phyloP scores from a whole-genome alignment of 92 coral and sea anemone genomes.

The Meandrina meandrites region DNA sequence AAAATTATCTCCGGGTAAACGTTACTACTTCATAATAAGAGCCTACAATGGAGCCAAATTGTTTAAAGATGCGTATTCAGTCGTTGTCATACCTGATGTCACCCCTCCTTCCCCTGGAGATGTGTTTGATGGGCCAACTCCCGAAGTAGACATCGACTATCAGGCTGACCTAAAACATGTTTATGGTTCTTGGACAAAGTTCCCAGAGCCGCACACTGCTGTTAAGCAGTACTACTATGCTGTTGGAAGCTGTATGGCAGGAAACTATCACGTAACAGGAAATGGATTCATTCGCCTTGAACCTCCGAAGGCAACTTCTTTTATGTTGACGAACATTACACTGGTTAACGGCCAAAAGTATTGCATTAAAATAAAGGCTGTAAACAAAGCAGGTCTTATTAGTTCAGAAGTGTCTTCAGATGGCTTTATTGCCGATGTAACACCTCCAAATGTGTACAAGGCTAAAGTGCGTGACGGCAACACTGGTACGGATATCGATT shows the following conservation, averaged over 20 bases:
- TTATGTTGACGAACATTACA: conserved; percentile 42
- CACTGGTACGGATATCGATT: conserved; percentile 79
- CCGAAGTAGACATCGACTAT: conserved; percentile 65
- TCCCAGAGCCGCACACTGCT: conserved; percentile 66
- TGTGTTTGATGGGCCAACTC: conserved; percentile 76
- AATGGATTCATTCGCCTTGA: conserved; percentile 60
- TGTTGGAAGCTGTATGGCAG: conserved; percentile 80
- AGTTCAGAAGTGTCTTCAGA: conserved; percentile 77
- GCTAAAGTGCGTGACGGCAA: conserved; percentile 85
- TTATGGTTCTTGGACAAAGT: conserved; percentile 77
- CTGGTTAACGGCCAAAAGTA: conserved; percentile 88
- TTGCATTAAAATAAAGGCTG: conserved; percentile 87
- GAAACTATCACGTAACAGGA: conserved; percentile 89
- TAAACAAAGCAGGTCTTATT: conserved; percentile 81
- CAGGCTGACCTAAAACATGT: conserved; percentile 68
- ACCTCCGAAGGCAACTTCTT: conserved; percentile 71
- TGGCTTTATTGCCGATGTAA: conserved; percentile 78
- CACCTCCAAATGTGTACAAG: conserved; percentile 69
- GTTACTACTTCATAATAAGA: conserved; percentile 73
- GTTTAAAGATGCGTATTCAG: conserved; percentile 76
- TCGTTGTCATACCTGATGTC: conserved; percentile 68
- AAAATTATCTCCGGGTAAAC: conserved; percentile 65
- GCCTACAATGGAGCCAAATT: conserved; percentile 84
- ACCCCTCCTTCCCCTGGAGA: conserved; percentile 65
- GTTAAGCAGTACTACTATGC: conserved; percentile 81